Conservation (phyloP, 2,113 vertebrate genomes). For the Galbula dea region DNA sequence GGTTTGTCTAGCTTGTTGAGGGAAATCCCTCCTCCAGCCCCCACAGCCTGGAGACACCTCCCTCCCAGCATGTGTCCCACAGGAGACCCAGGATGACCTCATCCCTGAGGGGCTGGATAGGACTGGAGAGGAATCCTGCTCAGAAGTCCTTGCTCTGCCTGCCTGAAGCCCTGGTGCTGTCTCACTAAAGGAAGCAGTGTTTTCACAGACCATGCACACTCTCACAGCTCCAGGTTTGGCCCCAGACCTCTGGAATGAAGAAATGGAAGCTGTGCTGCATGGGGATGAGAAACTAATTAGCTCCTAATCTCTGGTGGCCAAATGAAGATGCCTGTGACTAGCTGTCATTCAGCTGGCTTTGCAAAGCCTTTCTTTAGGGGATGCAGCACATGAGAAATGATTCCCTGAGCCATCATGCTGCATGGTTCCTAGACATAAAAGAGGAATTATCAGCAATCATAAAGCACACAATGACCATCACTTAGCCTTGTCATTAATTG, state of each 20-base stretch:
- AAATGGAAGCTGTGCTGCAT: background rate
- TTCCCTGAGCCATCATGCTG: background rate
- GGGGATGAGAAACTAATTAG: conserved; percentile 2
- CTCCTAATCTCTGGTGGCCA: background rate
- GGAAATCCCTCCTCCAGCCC: background rate
- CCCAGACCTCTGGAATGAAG: background rate
- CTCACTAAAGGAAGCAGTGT: background rate
- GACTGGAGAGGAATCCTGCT: too few relatives aligned
- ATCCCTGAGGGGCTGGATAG: too few relatives aligned
- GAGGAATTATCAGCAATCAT: background rate
- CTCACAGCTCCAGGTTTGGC: background rate
- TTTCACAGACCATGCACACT: background rate
- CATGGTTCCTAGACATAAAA: background rate
- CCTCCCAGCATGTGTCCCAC: fast-evolving
- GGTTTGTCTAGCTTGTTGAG: background rate
- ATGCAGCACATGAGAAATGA: background rate
- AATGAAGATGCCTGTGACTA: background rate
- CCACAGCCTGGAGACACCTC: too few relatives aligned
- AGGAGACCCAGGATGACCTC: too few relatives aligned
- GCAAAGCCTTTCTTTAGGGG: background rate
- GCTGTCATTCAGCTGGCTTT: background rate
- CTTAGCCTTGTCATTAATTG: background rate
- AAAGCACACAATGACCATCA: background rate
- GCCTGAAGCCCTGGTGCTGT: too few relatives aligned
- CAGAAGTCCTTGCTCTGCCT: too few relatives aligned